Evolutionary conservation across 2,113 vertebrate genomes (phyloP).

Genomic region (Motacilla tschutschensis): DNA sequence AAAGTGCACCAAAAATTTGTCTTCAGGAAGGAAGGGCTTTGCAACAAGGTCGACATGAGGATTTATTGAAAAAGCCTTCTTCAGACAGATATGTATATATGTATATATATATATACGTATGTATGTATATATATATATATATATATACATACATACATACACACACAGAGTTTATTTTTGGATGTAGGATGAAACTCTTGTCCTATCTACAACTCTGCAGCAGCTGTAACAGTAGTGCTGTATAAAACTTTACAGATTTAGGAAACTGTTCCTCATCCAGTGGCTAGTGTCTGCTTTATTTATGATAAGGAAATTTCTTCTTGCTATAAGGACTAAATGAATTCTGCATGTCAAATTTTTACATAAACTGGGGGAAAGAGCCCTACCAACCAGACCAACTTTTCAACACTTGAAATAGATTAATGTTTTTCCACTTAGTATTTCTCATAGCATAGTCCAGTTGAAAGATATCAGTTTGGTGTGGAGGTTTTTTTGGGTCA

Average conservation of each 20-base stretch:
- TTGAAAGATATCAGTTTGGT: neutral
- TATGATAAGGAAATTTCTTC: neutral
- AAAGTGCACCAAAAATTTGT: neutral
- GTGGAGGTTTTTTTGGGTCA: rapidly evolving
- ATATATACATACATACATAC: no score
- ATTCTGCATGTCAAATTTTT: neutral
- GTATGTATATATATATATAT: no score
- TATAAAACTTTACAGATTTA: neutral
- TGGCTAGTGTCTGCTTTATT: neutral
- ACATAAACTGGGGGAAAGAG: neutral
- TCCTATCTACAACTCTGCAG: neutral
- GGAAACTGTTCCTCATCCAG: neutral
- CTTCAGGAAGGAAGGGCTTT: neutral
- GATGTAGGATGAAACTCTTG: neutral
- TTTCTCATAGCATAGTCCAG: neutral
- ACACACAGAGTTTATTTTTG: neutral
- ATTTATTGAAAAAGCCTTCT: neutral
- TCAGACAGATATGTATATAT: rapidly evolving
- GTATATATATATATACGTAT: no score
- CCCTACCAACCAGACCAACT: neutral
- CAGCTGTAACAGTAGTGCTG: neutral
- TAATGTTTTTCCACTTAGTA: neutral
- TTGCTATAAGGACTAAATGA: neutral
- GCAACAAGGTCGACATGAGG: neutral
- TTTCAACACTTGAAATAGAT: neutral